Conservation (phyloP, 1,140 invertebrate genomes). For the Drosophila tani region DNA sequence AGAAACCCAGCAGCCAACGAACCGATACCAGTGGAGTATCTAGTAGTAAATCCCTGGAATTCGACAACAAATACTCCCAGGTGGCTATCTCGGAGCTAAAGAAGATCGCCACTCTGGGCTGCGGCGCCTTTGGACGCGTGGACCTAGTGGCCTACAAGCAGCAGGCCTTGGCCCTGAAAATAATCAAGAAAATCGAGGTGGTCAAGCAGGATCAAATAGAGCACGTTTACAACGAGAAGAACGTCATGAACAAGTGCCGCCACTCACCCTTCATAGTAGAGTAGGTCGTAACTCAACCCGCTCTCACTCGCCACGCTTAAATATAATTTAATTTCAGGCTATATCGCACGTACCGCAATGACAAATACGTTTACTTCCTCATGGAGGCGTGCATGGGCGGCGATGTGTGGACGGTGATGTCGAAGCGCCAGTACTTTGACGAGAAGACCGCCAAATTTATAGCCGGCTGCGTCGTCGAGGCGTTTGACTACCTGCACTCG, state of each 20-base stretch:
- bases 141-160: constrained; percentile 90
- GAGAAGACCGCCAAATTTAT: constrained; percentile 95
- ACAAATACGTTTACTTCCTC: constrained; percentile 98
- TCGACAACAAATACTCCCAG: constrained; percentile 88
- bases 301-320: neutral
- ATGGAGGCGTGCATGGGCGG: constrained; percentile 98
- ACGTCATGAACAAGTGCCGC: constrained; percentile 92
- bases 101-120: constrained; percentile 93
- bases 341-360: constrained; percentile 97
- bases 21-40: constrained; percentile 28
- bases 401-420: constrained; percentile 98
- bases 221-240: constrained; percentile 96
- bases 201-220: constrained; percentile 97
- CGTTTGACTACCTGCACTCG: constrained; percentile 95
- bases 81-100: constrained; percentile 92
- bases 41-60: constrained; percentile 63
- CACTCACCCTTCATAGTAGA: constrained; percentile 93
- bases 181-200: constrained; percentile 96
- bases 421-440: constrained; percentile 92
- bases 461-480: constrained; percentile 95
- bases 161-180: constrained; percentile 94
- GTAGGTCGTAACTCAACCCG: constrained; percentile 85
- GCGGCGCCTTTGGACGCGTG: constrained; percentile 97
- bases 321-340: constrained; percentile 87
- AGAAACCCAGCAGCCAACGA: constrained; percentile 52